Evolutionary conservation across 2,888 invertebrate species (phyloP).

Genomic region (Ectropis crepuscularia): DNA sequence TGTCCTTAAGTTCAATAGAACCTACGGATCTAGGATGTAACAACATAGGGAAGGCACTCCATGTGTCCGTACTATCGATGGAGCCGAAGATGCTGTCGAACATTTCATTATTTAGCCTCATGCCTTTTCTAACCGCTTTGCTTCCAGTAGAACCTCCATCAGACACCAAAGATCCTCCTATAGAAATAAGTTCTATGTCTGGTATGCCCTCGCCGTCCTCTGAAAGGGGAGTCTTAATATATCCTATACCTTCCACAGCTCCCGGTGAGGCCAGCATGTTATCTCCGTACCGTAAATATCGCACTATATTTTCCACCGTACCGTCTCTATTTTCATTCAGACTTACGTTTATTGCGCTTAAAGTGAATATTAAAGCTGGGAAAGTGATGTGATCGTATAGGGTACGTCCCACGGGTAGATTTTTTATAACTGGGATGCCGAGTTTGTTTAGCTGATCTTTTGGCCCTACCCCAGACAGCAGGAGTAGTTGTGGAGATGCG

Average conservation of each 20-base stretch:
- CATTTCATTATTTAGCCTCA: slow-evolving; percentile 74
- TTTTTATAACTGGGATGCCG: slow-evolving; percentile 83
- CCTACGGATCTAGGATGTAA: slow-evolving; percentile 90
- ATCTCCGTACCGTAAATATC: slow-evolving; percentile 64
- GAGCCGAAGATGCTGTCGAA: slow-evolving; percentile 73
- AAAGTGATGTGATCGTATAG: slow-evolving; percentile 87
- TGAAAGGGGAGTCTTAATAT: slow-evolving; percentile 85
- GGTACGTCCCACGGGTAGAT: slow-evolving; percentile 87
- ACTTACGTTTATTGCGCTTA: slow-evolving; percentile 65
- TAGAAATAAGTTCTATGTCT: slow-evolving; percentile 88
- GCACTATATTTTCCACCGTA: slow-evolving; percentile 49
- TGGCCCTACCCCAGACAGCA: slow-evolving; percentile 90
- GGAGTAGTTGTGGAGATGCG: slow-evolving; percentile 92
- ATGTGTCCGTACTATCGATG: slow-evolving; percentile 73
- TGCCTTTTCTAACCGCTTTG: slow-evolving; percentile 69
- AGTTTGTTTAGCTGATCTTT: slow-evolving; percentile 80
- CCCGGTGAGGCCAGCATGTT: slow-evolving; percentile 82
- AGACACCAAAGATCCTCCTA: slow-evolving; percentile 77
- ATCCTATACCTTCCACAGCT: slow-evolving; percentile 86
- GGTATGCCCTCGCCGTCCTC: slow-evolving; percentile 82
- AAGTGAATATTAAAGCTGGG: slow-evolving; percentile 87
- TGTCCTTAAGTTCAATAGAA: slow-evolving; percentile 85
- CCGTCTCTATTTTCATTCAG: slow-evolving; percentile 57
- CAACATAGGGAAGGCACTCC: slow-evolving; percentile 86
- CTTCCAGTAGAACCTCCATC: slow-evolving; percentile 70